Conservation (phyloP, 2,797 vertebrate genomes). For the Coccyzus lansbergi region DNA sequence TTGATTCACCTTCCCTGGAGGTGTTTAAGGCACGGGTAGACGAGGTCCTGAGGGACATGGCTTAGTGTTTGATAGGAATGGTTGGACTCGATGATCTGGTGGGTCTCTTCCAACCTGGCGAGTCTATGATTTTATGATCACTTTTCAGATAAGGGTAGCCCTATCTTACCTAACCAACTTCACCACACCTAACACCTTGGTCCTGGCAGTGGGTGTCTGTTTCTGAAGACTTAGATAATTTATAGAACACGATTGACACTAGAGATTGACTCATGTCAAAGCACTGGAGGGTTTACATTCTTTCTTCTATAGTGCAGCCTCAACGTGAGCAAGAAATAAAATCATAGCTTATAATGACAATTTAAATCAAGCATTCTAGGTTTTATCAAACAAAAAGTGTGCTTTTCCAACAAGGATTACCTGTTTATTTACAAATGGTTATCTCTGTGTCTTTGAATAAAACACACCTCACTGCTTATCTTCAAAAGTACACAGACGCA, state of each 20-base stretch:
- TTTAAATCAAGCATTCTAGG: neutral
- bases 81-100: no score
- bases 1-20: no score
- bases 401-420: neutral
- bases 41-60: no score
- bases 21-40: no score
- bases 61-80: no score
- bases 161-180: neutral
- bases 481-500: neutral
- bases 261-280: neutral
- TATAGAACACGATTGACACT: neutral
- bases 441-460: neutral
- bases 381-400: neutral
- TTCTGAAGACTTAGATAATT: neutral
- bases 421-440: neutral
- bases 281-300: fast-evolving
- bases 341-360: neutral
- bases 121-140: no score
- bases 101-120: no score
- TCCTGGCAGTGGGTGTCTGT: neutral
- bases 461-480: neutral
- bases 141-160: neutral
- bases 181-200: neutral
- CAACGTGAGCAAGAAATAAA: neutral
- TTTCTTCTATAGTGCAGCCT: neutral